phyloP scores from a whole-genome alignment of 2,797 vertebrate species.

The Triplophysa yarkandensis region DNA sequence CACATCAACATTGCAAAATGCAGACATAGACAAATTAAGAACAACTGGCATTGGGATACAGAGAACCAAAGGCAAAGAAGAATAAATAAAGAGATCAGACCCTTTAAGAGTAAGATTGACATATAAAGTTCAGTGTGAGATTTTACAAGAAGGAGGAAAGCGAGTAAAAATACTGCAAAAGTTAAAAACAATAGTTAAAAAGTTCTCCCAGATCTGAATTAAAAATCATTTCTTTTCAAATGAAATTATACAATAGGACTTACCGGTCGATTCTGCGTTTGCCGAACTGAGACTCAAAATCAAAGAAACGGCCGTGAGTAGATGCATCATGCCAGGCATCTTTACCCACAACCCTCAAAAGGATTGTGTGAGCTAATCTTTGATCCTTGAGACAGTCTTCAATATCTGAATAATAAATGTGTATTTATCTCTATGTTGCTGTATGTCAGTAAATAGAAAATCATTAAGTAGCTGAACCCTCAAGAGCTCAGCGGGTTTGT shows the following conservation, averaged over 20 bases:
- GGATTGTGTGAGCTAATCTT: conserved; percentile 21
- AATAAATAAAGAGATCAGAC: neutral
- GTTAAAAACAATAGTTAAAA: neutral
- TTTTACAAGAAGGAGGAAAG: conserved; percentile 23
- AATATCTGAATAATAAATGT: conserved; percentile 6
- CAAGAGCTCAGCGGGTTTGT: conserved; percentile 8
- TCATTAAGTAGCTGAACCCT: neutral
- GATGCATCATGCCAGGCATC: conserved; percentile 62
- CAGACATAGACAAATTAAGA: neutral
- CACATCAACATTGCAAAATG: neutral
- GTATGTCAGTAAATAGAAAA: conserved; percentile 12
- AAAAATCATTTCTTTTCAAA: conserved; percentile 36
- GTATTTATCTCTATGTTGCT: conserved; percentile 22
- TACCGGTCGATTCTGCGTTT: conserved; percentile 74
- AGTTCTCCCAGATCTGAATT: neutral
- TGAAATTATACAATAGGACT: conserved; percentile 56
- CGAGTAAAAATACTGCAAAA: neutral
- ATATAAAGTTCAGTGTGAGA: neutral
- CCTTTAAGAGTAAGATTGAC: neutral
- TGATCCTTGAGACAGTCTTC: neutral
- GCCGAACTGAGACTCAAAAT: conserved; percentile 65
- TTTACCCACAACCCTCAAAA: conserved; percentile 59
- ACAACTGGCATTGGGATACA: neutral
- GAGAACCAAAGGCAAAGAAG: neutral
- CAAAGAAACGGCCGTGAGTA: conserved; percentile 66